phyloP scores from a whole-genome alignment of 1,140 invertebrate genomes.

The Aphis craccivora region DNA sequence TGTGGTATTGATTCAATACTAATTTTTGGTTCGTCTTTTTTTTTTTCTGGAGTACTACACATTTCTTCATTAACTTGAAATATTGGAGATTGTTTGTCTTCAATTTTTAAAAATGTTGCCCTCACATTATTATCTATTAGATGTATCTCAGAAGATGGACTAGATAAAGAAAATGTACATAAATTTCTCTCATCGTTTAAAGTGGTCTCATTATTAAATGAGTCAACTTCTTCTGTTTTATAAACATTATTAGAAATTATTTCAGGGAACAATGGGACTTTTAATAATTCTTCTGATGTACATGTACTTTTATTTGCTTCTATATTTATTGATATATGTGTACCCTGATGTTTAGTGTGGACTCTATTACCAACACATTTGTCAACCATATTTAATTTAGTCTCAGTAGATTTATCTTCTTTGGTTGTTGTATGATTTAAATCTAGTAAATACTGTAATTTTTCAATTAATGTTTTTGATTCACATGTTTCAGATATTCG shows the following conservation, averaged over 20 bases:
- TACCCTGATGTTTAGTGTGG: slow-evolving; percentile 13
- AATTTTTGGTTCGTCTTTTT: not conserved
- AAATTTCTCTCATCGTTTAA: not conserved
- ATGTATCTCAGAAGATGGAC: not conserved
- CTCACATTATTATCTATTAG: not conserved
- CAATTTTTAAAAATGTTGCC: not conserved
- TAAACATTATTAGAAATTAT: slow-evolving; percentile 17
- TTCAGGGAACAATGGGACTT: not conserved
- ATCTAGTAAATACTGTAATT: slow-evolving; percentile 41
- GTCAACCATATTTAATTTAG: slow-evolving; percentile 24
- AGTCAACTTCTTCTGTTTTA: not conserved
- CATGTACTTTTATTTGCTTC: not conserved
- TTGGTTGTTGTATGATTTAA: not conserved
- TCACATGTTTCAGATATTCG: slow-evolving; percentile 10
- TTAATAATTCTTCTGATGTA: not conserved
- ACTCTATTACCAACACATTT: slow-evolving; percentile 22
- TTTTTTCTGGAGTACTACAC: not conserved
- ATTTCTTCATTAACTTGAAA: not conserved
- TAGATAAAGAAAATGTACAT: not conserved
- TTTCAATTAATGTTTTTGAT: slow-evolving; percentile 45
- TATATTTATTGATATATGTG: not conserved
- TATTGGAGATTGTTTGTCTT: not conserved
- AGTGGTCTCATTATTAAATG: not conserved
- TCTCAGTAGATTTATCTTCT: slow-evolving; percentile 27
- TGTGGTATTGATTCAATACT: not conserved